Evolutionary conservation across 2,888 invertebrate genomes (phyloP).

Genomic region (Therioaphis trifolii): DNA sequence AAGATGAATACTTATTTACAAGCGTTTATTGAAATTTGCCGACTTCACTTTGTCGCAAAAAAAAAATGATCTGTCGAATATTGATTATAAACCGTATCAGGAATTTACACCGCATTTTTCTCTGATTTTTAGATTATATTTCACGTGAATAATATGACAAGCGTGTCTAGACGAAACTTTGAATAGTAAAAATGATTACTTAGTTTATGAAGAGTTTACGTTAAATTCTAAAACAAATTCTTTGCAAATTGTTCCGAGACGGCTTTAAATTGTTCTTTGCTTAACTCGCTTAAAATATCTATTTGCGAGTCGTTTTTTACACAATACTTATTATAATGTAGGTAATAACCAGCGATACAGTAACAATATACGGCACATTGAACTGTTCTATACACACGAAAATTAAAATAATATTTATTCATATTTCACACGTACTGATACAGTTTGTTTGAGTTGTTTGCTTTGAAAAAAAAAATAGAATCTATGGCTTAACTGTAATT

Average conservation of each 20-base stretch:
- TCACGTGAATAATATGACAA: slow-evolving; percentile 23
- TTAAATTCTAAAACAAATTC: slow-evolving; percentile 15
- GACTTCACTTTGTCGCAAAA: slow-evolving; percentile 31
- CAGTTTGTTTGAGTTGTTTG: no score
- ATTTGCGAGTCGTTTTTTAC: background rate
- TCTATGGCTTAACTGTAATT: no score
- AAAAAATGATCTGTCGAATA: slow-evolving; percentile 35
- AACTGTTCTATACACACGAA: no score
- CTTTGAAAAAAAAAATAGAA: no score
- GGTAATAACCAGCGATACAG: no score
- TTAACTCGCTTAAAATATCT: background rate
- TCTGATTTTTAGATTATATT: slow-evolving; percentile 41
- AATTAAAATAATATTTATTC: no score
- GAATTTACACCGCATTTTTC: slow-evolving; percentile 42
- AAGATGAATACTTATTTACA: slow-evolving; percentile 9
- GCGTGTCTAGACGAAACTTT: slow-evolving; percentile 24
- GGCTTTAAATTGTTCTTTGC: background rate
- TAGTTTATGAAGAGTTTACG: background rate
- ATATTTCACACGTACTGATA: no score
- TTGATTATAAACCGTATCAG: slow-evolving; percentile 38
- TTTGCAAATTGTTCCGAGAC: background rate
- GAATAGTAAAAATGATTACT: slow-evolving; percentile 26
- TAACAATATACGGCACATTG: no score
- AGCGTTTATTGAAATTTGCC: slow-evolving; percentile 44
- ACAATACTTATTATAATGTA: no score